phyloP scores from a whole-genome alignment of 2,888 invertebrate species.

The Hypena proboscidalis region DNA sequence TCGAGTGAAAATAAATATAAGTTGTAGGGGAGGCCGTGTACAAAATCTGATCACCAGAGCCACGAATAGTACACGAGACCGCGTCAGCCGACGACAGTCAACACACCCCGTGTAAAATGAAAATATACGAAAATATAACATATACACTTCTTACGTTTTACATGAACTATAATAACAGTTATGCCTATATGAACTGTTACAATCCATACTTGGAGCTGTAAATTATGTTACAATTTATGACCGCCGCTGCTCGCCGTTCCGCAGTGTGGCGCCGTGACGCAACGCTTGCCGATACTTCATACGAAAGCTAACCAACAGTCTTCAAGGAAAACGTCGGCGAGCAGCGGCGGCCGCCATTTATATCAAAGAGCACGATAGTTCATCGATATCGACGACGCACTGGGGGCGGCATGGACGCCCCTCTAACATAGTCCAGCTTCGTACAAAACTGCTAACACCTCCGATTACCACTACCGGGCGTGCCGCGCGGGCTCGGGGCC shows the following conservation, averaged over 20 bases:
- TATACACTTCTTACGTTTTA: conserved; percentile 82
- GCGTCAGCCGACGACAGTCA: conserved; percentile 17
- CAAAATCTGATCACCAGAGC: conserved; percentile 36
- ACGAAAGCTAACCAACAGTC: conserved; percentile 20
- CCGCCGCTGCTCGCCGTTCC: conserved; percentile 29
- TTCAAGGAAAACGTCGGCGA: conserved; percentile 23
- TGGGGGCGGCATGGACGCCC: conserved; percentile 47
- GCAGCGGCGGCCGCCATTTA: conserved; percentile 31
- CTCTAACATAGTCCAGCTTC: conserved; percentile 51
- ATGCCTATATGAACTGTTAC: conserved; percentile 77
- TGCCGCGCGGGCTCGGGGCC: conserved; percentile 37
- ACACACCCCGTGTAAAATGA: conserved; percentile 59
- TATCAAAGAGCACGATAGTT: conserved; percentile 58
- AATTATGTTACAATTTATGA: conserved; percentile 70
- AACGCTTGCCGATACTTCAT: conserved; percentile 26
- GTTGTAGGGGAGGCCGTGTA: conserved; percentile 46
- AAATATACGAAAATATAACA: conserved; percentile 79
- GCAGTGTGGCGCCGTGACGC: conserved; percentile 18
- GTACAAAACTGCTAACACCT: conserved; percentile 66
- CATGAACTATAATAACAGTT: conserved; percentile 83
- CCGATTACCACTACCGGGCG: conserved; percentile 54
- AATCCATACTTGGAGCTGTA: conserved; percentile 69
- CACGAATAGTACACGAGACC: conserved; percentile 12
- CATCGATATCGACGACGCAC: conserved; percentile 57
- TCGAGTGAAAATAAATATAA: conserved; percentile 71